Conservation (phyloP, 1,140 invertebrate genomes). For the Chironomus striatipennis region DNA sequence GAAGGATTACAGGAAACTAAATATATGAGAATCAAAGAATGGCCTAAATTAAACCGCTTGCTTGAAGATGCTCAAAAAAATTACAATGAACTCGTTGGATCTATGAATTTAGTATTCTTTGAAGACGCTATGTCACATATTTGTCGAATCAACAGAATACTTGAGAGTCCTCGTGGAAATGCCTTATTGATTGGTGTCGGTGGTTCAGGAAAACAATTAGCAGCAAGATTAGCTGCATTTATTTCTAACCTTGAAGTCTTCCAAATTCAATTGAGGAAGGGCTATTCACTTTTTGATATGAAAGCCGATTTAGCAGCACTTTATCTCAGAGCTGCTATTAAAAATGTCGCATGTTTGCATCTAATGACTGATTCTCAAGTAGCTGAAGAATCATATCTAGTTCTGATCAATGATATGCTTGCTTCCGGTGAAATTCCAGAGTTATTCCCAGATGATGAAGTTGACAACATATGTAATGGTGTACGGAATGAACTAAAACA, state of each 20-base stretch:
- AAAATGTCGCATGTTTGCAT: conserved; percentile 79
- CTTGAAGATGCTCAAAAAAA: conserved; percentile 71
- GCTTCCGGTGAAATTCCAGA: conserved; percentile 91
- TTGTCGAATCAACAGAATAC: conserved; percentile 84
- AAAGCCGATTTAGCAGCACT: conserved; percentile 73
- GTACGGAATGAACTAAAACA: conserved; percentile 69
- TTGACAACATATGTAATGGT: conserved; percentile 75
- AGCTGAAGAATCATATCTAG: conserved; percentile 82
- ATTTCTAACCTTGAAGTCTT: conserved; percentile 85
- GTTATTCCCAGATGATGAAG: conserved; percentile 82
- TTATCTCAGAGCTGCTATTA: conserved; percentile 81
- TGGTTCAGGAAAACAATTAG: conserved; percentile 88
- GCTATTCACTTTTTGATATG: conserved; percentile 75
- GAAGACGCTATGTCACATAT: conserved; percentile 91
- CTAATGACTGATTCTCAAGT: conserved; percentile 91
- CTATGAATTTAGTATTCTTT: conserved; percentile 93
- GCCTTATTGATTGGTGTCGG: conserved; percentile 88
- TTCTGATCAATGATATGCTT: conserved; percentile 87
- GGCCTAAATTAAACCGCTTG: conserved; percentile 62
- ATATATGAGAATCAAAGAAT: conserved; percentile 71
- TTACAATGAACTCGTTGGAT: conserved; percentile 78
- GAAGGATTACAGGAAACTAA: conserved; percentile 85
- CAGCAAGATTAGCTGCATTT: conserved; percentile 77
- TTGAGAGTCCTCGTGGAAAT: conserved; percentile 85
- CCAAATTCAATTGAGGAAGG: conserved; percentile 83